Evolutionary conservation across 2,888 invertebrate genomes (phyloP), one percentile per base, ranked within the genome.

Genomic region (Drosophila pseudotakahashii): DNA sequence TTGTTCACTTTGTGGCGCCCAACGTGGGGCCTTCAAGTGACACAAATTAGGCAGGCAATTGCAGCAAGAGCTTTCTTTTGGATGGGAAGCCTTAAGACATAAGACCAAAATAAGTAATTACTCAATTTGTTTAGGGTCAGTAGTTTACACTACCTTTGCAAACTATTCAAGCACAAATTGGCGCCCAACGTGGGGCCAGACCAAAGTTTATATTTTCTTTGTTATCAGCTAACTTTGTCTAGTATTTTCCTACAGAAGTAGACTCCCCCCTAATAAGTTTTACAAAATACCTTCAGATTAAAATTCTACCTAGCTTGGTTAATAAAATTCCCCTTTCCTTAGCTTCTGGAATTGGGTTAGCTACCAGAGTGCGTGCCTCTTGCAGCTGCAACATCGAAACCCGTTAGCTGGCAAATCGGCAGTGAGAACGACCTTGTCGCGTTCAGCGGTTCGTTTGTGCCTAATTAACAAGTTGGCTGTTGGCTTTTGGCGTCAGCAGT

Each of bases 401-500:
- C 63, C 63, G 62, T 63, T 61, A 62, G 61, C 61, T 23, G 7
- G 7, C 16, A 30, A 37, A 13, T 61, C 32, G 19, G 16, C 30
- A 44, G 19, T 44, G 67, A 37, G 64, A 66, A 66, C 61, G 78
- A 78, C 76, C 76, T 76, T 77, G 76, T 54, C 44, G 30, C 51
- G 30, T 37, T 58, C 11, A 19, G 19, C 42, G 42, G 71, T 53
- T 52, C 63, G 63, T 73, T 76, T 70, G 64, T 51, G 79, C 77
- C 79, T 84, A 84, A 87, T 82, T 82, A 82, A 82, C 82, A 82
- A 86, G 87, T 79, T 76, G 63, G 42, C 30, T 16, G 87, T 79
- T 76, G 63, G 42, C 30, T 32, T 14, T 47, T 45, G 74, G 68
- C 76, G 79, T 79, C 82, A 77, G 34, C 30, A 30, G 75, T 73